These are phyloP conservation scores for Agrochola lychnidis DNA, from an alignment of 2,888 invertebrate species.

Conservation along the genomic window DNA sequence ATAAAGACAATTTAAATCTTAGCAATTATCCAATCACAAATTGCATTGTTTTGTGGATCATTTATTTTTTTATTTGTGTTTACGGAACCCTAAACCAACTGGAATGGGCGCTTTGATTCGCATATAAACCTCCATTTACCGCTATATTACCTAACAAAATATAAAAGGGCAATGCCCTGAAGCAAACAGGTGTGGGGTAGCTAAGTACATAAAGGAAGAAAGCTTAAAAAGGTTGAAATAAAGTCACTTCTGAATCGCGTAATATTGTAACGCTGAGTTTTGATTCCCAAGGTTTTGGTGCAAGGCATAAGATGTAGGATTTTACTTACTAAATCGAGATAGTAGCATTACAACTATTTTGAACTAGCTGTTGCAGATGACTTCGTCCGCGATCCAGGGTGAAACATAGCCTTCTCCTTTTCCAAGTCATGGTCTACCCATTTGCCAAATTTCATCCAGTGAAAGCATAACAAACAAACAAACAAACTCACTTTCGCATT, in stretches of 20 bases:
- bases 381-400: too few relatives aligned
- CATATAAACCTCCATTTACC: constrained; percentile 77
- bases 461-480: too few relatives aligned
- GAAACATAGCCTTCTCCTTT: too few relatives aligned
- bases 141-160: constrained; percentile 81
- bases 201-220: constrained; percentile 87
- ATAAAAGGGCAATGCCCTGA: constrained; percentile 84
- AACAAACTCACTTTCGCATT: too few relatives aligned
- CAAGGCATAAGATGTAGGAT: constrained; percentile 55
- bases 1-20: constrained; percentile 1
- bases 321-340: too few relatives aligned
- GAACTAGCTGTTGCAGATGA: too few relatives aligned
- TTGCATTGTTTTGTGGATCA: constrained; percentile 17
- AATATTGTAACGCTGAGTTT: constrained; percentile 84
- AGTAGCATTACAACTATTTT: too few relatives aligned
- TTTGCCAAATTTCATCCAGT: too few relatives aligned
- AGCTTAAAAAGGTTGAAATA: constrained; percentile 86
- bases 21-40: constrained; percentile 9
- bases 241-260: constrained; percentile 83
- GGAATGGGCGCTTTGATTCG: constrained; percentile 73
- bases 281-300: constrained; percentile 71
- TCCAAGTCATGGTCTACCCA: too few relatives aligned
- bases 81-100: constrained; percentile 71
- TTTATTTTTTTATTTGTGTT: constrained; percentile 15
- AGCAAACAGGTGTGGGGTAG: constrained; percentile 87